A percentile compares a stretch with the other conserved stretches of the same genome.
Evolutionary conservation across 1,140 invertebrate species (phyloP).

Genomic region (Nasonia longicornis): DNA sequence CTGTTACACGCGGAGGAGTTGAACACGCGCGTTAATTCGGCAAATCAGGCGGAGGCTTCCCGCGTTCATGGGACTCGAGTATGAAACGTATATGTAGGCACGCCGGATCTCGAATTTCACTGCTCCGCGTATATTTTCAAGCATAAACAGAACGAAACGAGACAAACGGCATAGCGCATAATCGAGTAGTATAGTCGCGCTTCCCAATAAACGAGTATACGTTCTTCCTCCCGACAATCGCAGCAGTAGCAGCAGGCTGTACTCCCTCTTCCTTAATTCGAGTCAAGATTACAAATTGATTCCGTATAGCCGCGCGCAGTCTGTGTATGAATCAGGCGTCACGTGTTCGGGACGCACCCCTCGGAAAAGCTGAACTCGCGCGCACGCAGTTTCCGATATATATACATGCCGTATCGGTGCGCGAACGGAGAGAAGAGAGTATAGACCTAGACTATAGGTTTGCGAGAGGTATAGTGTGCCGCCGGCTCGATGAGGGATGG

Average conservation of each 20-base stretch:
- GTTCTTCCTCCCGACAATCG: neutral
- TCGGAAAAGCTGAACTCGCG: slow-evolving; percentile 50
- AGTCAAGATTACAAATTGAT: slow-evolving; percentile 71
- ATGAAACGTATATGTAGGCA: too few relatives aligned
- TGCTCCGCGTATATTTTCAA: too few relatives aligned
- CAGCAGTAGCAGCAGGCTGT: neutral
- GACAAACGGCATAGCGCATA: neutral
- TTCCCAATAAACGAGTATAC: slow-evolving; percentile 59
- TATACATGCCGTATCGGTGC: neutral
- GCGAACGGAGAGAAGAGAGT: neutral
- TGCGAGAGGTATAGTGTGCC: too few relatives aligned
- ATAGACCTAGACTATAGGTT: neutral
- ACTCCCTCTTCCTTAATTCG: slow-evolving; percentile 64
- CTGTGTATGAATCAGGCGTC: slow-evolving; percentile 70
- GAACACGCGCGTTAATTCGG: slow-evolving; percentile 36
- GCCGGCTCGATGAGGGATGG: too few relatives aligned
- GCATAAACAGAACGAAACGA: slow-evolving; percentile 39
- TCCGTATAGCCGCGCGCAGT: slow-evolving; percentile 61
- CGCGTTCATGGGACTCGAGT: neutral
- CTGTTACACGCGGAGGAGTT: neutral
- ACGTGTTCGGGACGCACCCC: slow-evolving; percentile 68
- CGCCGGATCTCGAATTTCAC: neutral
- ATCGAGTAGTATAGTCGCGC: neutral
- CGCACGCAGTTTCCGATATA: neutral
- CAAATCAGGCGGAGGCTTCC: slow-evolving; percentile 9